Base-by-base conservation (phyloP, 2,797 vertebrate genomes). In the Rhynchotus rufescens region DNA sequence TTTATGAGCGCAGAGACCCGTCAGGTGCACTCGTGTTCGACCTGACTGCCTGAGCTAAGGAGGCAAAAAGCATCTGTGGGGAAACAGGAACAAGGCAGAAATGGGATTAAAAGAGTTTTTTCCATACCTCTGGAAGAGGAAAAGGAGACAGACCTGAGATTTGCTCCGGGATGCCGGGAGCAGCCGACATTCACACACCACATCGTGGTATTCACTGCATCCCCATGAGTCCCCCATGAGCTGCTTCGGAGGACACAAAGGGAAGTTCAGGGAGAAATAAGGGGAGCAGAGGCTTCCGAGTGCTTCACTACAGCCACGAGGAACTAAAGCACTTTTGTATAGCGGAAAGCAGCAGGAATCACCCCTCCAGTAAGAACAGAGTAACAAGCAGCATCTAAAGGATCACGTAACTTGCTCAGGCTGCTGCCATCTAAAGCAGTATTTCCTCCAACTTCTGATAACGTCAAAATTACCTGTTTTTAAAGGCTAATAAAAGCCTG, bases 221-320 rank as follows among this genome's bases (percentile, higher is more conserved):
- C 28, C 12, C 42, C n/a, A 32, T 9, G 30, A 49, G 49, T 8
- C 61, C 52, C 64, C 36, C 62, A 61, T n/a, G n/a, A 28, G 57
- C 13, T 23, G 38, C 49, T 84, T 42, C 10, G 1, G n/a, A 77
- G 44, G 86, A 62, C 62, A 47, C 1, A 2, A 71, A 45, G 20
- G 42, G 10, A 34, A 68, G n/a, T 51, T 78, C 28, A 67, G 17
- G 74, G 44, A 23, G 22, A 49, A 38, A 51, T 73, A 38, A 38
- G 2, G 54, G 28, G 2, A 22, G 44, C n/a, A 90, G 73, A 60
- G 0, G 0, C 20, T 91, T 84, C 57, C 56, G 80, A 88, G 77
- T 44, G 54, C 65, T 67, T 86, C 81, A 89, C 82, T 92, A 83
- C 64, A 76, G 52, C 9, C 66, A 64, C 65, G 92, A 92, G 56